Evolutionary conservation across 2,888 invertebrate species (phyloP).

Genomic region (Polia nebulosa): DNA sequence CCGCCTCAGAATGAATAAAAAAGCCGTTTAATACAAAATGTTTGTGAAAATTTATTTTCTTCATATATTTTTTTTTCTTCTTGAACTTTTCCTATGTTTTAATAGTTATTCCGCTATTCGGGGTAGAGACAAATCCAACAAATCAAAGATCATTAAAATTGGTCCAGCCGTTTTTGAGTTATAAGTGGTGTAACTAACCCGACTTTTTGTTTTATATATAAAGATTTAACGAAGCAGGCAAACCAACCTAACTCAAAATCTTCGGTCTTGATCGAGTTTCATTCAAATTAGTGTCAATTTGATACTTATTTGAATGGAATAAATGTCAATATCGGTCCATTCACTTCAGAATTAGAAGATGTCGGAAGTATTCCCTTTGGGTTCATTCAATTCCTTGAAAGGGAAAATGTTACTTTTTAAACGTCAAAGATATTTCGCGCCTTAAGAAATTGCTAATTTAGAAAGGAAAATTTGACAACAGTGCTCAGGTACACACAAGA

Average conservation of each 20-base stretch:
- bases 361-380: conserved; percentile 29
- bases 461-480: not conserved
- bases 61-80: too few relatives aligned
- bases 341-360: conserved; percentile 34
- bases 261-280: not conserved
- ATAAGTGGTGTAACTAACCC: too few relatives aligned
- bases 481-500: too few relatives aligned
- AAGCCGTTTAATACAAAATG: too few relatives aligned
- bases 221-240: not conserved
- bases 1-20: too few relatives aligned
- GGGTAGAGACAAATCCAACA: too few relatives aligned
- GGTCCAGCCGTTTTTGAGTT: too few relatives aligned
- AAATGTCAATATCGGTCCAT: conserved; percentile 34
- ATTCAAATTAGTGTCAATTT: conserved; percentile 31
- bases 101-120: too few relatives aligned
- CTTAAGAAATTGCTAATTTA: not conserved
- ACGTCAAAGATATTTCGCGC: conserved; percentile 9
- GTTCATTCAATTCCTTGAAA: conserved; percentile 21
- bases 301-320: conserved; percentile 10
- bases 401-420: not conserved
- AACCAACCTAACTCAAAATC: not conserved
- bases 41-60: too few relatives aligned
- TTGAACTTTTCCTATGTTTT: too few relatives aligned
- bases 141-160: too few relatives aligned
- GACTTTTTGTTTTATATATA: too few relatives aligned